Evolutionary conservation across 2,888 invertebrate genomes (phyloP).

Genomic region (Latrodectus hesperus): DNA sequence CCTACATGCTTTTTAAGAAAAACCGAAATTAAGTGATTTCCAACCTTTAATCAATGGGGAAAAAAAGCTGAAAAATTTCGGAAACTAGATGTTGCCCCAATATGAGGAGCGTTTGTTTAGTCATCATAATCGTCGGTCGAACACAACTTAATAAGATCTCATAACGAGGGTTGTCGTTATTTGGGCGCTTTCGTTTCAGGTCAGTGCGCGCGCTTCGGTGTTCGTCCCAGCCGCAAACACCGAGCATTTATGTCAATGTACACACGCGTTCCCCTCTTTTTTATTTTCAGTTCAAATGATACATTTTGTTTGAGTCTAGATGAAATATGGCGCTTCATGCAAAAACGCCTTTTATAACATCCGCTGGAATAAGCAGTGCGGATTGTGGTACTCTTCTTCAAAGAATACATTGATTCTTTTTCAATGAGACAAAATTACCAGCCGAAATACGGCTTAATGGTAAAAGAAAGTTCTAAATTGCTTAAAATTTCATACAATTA

Average conservation of each 20-base stretch:
- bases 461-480: too few species aligned
- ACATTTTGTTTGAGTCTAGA: neutral
- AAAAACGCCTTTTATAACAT: too few species aligned
- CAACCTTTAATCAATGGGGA: too few species aligned
- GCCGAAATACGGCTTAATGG: too few species aligned
- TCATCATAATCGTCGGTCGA: constrained; percentile 46
- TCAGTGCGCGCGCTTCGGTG: constrained; percentile 41
- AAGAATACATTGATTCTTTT: too few species aligned
- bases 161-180: constrained; percentile 62
- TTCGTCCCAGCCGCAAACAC: constrained; percentile 10
- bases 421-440: too few species aligned
- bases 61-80: neutral
- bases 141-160: constrained; percentile 52
- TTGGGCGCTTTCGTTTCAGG: constrained; percentile 64
- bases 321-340: too few species aligned
- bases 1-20: too few species aligned
- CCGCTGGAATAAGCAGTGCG: too few species aligned
- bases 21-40: too few species aligned
- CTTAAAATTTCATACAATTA: too few species aligned
- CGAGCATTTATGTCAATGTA: constrained; percentile 3
- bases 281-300: neutral
- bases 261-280: neutral
- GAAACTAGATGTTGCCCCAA: constrained; percentile 34
- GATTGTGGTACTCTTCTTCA: too few species aligned
- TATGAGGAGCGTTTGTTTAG: constrained; percentile 41